Evolutionary conservation across 2,113 vertebrate genomes (phyloP).

Genomic region (Halcyon malimbica): DNA sequence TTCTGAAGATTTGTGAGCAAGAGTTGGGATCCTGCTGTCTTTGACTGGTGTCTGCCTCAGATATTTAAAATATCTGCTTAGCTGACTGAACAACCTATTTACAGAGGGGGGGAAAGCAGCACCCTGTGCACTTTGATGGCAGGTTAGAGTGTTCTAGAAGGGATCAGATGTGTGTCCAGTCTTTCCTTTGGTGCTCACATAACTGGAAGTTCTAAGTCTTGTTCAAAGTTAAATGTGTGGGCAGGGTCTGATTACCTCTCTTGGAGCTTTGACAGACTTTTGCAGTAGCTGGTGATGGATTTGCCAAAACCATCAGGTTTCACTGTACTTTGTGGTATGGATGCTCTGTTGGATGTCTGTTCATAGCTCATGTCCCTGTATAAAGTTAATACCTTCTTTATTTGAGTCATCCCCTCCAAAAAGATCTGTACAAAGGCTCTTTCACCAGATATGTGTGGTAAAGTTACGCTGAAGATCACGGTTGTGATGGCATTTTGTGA

Average conservation of each 20-base stretch:
- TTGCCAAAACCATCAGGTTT: neutral
- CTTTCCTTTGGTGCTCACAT: neutral
- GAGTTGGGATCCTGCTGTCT: neutral
- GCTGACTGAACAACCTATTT: neutral
- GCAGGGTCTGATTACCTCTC: neutral
- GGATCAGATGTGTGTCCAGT: neutral
- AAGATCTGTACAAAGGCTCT: neutral
- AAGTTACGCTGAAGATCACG: neutral
- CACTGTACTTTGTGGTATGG: neutral
- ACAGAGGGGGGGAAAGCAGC: neutral
- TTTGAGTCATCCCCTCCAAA: neutral
- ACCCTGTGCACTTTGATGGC: fast-evolving
- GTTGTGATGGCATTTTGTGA: neutral
- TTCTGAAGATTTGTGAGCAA: neutral
- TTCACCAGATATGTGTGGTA: neutral
- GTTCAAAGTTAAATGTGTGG: neutral
- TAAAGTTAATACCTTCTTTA: neutral
- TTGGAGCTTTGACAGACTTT: neutral
- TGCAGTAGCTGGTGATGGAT: neutral
- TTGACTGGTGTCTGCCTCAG: neutral
- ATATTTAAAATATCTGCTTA: neutral
- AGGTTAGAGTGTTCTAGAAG: neutral
- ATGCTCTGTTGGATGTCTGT: neutral
- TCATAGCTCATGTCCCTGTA: neutral
- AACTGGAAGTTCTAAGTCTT: neutral